A percentile compares a stretch with the other conserved stretches of the same genome.
Evolutionary conservation across 2,888 invertebrate genomes (phyloP).

Genomic region (Euzophera pinguis): DNA sequence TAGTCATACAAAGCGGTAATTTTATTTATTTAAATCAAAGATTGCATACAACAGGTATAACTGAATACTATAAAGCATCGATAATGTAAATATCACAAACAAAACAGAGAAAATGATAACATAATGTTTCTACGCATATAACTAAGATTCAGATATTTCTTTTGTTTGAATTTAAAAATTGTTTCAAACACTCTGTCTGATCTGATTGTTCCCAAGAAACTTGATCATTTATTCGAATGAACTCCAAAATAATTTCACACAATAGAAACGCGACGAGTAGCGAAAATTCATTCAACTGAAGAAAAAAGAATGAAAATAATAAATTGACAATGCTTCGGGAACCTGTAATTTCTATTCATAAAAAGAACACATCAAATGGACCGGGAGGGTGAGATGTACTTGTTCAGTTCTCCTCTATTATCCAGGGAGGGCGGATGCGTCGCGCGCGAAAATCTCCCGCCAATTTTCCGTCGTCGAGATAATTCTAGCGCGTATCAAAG

Average conservation of each 20-base stretch:
- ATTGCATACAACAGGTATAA: no score
- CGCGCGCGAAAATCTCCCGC: constrained; percentile 36
- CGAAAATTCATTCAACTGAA: constrained; percentile 1
- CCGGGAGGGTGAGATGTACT: background rate
- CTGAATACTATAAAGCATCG: no score
- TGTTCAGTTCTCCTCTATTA: constrained; percentile 30
- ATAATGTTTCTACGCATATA: no score
- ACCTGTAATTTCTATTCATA: constrained; percentile 7
- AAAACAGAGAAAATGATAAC: no score
- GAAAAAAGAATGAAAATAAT: constrained; percentile 1
- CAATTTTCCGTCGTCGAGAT: constrained; percentile 33
- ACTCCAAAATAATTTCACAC: background rate
- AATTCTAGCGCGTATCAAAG: constrained; percentile 1
- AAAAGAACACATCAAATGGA: background rate
- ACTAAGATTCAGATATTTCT: no score
- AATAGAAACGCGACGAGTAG: background rate
- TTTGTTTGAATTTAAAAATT: no score
- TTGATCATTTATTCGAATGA: no score
- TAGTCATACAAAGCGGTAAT: no score
- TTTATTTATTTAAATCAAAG: no score
- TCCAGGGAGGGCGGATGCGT: constrained; percentile 28
- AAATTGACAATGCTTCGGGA: background rate
- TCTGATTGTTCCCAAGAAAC: no score
- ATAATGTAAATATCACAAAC: no score
- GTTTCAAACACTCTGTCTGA: no score